A percentile compares a stretch with the other conserved stretches of the same genome.
Evolutionary conservation across 2,113 vertebrate species (phyloP).

Genomic region (Ginglymostoma cirratum): DNA sequence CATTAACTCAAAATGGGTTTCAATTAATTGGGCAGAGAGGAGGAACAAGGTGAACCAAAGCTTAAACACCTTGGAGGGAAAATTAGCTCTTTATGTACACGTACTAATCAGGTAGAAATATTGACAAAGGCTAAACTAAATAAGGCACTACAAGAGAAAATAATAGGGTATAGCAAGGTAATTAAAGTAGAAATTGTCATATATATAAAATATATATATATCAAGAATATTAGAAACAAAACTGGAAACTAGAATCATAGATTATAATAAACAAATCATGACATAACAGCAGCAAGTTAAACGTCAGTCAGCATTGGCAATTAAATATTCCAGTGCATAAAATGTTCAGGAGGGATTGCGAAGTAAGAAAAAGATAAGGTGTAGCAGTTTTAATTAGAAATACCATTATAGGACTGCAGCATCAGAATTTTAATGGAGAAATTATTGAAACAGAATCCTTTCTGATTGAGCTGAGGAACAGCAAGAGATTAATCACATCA

Average conservation of each 20-base stretch:
- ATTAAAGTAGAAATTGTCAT: not conserved
- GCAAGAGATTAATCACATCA: not conserved
- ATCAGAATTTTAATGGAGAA: not conserved
- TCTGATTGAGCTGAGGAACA: not conserved
- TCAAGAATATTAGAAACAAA: not conserved
- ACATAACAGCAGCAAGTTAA: not conserved
- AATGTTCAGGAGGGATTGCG: not conserved
- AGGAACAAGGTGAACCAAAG: not conserved
- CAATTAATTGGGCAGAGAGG: not conserved
- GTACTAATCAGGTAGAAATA: not conserved
- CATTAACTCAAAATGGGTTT: not conserved
- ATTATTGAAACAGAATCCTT: not conserved
- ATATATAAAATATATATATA: not conserved
- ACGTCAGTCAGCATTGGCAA: not conserved
- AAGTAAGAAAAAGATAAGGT: not conserved
- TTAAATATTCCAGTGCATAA: slow-evolving; percentile 3
- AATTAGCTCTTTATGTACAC: not conserved
- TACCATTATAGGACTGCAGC: not conserved
- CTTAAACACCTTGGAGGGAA: not conserved
- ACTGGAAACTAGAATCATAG: not conserved
- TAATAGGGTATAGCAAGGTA: not conserved
- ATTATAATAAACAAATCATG: slow-evolving; percentile 7
- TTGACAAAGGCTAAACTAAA: not conserved
- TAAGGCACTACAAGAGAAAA: not conserved
- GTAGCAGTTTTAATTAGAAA: not conserved